phyloP scores from a whole-genome alignment of 2,113 vertebrate genomes.

The Chloropsis hardwickii region DNA sequence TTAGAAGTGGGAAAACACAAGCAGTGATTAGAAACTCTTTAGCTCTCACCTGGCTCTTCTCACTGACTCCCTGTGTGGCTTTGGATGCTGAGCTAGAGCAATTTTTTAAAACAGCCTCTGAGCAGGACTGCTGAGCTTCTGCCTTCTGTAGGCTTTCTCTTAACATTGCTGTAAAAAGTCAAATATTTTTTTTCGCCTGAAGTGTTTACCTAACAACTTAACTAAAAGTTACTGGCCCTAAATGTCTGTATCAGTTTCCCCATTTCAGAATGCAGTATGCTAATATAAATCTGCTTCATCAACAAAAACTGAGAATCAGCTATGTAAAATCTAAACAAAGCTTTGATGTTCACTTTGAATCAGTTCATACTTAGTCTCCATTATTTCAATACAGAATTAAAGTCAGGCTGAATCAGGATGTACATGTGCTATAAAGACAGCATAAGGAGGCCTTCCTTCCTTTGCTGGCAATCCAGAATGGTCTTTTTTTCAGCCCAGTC shows the following conservation, averaged over 20 bases:
- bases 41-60: constrained; percentile 39
- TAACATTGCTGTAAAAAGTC: background rate
- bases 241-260: background rate
- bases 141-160: background rate
- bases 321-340: background rate
- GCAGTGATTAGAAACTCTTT: constrained; percentile 33
- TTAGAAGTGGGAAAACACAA: constrained; percentile 33
- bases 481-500: background rate
- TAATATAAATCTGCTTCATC: background rate
- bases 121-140: background rate
- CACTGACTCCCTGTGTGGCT: constrained; percentile 24
- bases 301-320: background rate
- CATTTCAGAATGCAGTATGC: background rate
- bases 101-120: background rate
- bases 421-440: background rate
- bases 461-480: background rate
- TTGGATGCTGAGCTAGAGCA: background rate
- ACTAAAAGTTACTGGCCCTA: background rate
- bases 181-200: background rate
- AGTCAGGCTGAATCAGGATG: background rate
- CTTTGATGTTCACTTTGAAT: background rate
- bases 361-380: background rate
- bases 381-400: background rate
- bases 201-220: background rate
- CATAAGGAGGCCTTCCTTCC: background rate